Evolutionary conservation across 1,140 invertebrate genomes (phyloP).

Genomic region (Whitmania pigra): DNA sequence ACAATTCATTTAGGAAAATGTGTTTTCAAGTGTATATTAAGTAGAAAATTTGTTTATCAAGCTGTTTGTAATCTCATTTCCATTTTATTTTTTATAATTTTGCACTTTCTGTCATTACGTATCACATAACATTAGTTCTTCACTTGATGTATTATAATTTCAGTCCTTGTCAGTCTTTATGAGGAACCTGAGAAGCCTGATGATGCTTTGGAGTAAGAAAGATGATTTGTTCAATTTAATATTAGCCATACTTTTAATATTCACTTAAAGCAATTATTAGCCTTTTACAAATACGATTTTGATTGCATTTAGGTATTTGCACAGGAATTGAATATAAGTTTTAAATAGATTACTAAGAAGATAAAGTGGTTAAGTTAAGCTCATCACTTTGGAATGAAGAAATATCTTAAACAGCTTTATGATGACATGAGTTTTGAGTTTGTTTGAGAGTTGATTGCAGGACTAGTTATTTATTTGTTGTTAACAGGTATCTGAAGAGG

Average conservation of each 20-base stretch:
- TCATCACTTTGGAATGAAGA: not conserved
- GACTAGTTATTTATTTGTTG: not conserved
- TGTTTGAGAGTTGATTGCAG: conserved; percentile 8
- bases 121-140: not conserved
- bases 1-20: not conserved
- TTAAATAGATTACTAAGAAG: too few relatives aligned
- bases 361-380: too few relatives aligned
- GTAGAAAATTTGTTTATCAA: not conserved
- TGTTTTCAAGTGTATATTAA: not conserved
- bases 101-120: not conserved
- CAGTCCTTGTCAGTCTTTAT: conserved; percentile 56
- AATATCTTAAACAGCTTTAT: not conserved
- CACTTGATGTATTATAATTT: conserved; percentile 23
- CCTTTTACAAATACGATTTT: too few relatives aligned
- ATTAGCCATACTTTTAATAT: not conserved
- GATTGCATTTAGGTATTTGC: too few relatives aligned
- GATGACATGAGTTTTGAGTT: conserved; percentile 14
- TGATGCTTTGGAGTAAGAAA: conserved; percentile 65
- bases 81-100: not conserved
- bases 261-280: too few relatives aligned
- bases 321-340: too few relatives aligned
- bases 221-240: conserved; percentile 34
- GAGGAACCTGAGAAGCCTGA: conserved; percentile 79
- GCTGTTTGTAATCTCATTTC: not conserved
- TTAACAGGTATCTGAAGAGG: conserved; percentile 36